These are phyloP conservation scores for Poecilia picta DNA, from an alignment of 2,797 vertebrate species.

Conservation along the genomic window DNA sequence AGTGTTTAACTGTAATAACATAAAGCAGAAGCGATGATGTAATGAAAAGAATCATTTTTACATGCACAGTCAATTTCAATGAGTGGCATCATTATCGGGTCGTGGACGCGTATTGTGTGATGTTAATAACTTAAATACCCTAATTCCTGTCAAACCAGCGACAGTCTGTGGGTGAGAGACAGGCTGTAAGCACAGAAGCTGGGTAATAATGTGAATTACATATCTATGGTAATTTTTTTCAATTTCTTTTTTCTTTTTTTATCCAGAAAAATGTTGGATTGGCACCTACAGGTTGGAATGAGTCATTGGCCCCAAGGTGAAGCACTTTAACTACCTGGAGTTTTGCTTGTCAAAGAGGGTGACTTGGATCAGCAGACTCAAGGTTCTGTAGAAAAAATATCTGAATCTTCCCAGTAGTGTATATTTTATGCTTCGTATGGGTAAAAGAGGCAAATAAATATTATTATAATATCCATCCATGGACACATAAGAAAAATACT, in stretches of 20 bases:
- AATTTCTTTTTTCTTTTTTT: not conserved
- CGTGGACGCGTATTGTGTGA: conserved; percentile 35
- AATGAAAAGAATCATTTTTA: conserved; percentile 47
- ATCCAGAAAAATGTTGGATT: not conserved
- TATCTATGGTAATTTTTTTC: conserved; percentile 18
- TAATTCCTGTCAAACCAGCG: conserved; percentile 9
- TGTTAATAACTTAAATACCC: conserved; percentile 33
- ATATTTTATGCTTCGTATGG: not conserved
- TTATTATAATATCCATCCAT: not conserved
- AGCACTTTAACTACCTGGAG: not conserved
- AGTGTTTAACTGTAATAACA: conserved; percentile 58
- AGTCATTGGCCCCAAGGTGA: not conserved
- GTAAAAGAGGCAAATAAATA: not conserved
- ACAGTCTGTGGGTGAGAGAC: not conserved
- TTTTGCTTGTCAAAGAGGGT: not conserved
- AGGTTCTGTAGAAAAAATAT: not conserved
- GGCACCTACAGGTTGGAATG: not conserved
- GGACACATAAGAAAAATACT: not conserved
- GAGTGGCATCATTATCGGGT: conserved; percentile 57
- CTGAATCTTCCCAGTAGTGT: not conserved
- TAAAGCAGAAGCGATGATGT: conserved; percentile 56
- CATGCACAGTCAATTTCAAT: conserved; percentile 32
- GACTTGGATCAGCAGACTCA: not conserved
- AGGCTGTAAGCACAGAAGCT: not conserved
- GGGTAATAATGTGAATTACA: conserved; percentile 7